Conservation (phyloP, 2,888 invertebrate genomes). For the Agelastica alni region DNA sequence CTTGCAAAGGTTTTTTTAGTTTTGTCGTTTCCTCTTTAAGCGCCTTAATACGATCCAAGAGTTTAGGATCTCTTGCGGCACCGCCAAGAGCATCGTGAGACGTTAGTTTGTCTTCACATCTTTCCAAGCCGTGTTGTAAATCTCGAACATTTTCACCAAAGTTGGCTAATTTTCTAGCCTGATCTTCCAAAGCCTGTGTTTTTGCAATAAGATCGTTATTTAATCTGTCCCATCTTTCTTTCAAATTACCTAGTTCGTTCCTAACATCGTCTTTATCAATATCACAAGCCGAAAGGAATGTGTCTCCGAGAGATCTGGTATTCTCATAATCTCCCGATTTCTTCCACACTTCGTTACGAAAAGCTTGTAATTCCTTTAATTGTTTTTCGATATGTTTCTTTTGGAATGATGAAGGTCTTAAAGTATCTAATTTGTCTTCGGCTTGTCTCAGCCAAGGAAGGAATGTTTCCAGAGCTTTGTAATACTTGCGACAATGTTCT, state of each 20-base stretch:
- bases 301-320: constrained; percentile 82
- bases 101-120: constrained; percentile 85
- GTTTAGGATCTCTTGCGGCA: constrained; percentile 80
- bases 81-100: constrained; percentile 74
- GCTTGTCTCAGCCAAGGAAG: constrained; percentile 86
- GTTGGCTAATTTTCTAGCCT: constrained; percentile 79
- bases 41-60: constrained; percentile 82
- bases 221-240: constrained; percentile 88
- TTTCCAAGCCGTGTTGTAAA: constrained; percentile 80
- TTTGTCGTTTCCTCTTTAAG: constrained; percentile 80
- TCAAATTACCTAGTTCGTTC: constrained; percentile 77
- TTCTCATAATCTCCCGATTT: constrained; percentile 93
- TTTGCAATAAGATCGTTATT: constrained; percentile 81
- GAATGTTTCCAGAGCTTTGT: constrained; percentile 81
- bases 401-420: constrained; percentile 80
- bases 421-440: constrained; percentile 79
- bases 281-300: constrained; percentile 86
- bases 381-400: constrained; percentile 87
- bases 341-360: constrained; percentile 93
- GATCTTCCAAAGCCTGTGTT: constrained; percentile 81
- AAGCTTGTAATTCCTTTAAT: constrained; percentile 81
- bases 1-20: constrained; percentile 73
- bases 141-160: constrained; percentile 84
- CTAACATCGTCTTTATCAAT: constrained; percentile 89
- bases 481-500: constrained; percentile 91